Evolutionary conservation across 2,888 invertebrate species (phyloP).

Genomic region (Gisinianus flammeolus): DNA sequence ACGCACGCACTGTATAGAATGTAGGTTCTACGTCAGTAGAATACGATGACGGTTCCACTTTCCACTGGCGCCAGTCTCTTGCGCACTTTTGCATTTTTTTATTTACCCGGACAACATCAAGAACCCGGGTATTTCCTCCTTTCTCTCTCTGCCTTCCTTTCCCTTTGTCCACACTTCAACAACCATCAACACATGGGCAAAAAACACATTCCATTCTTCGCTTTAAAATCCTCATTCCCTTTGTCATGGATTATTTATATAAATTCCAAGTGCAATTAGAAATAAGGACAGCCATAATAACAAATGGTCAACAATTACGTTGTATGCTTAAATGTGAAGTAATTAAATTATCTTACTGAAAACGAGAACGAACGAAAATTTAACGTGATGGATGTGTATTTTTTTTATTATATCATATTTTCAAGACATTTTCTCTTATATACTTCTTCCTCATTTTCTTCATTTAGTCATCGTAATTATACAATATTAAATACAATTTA

Average conservation of each 20-base stretch:
- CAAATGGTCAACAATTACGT: no score
- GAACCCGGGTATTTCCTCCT: background rate
- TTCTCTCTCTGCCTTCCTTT: background rate
- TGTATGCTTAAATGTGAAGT: no score
- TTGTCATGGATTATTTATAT: background rate
- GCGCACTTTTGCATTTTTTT: background rate
- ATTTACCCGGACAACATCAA: background rate
- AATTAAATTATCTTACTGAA: no score
- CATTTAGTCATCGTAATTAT: no score
- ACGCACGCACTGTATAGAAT: background rate
- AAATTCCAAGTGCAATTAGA: no score
- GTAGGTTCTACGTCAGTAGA: background rate
- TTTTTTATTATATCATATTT: no score
- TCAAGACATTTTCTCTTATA: no score
- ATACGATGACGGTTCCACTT: background rate
- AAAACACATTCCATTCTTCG: background rate
- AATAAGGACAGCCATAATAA: no score
- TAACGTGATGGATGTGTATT: no score
- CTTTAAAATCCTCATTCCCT: background rate
- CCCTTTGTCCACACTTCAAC: background rate
- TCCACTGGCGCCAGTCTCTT: background rate
- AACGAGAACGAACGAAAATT: no score
- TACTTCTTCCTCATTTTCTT: constrained; percentile 72
- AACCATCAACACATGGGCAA: no score
- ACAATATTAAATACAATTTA: no score